Evolutionary conservation across 2,113 vertebrate species (phyloP), one percentile per base, ranked within the genome.

Genomic region (Lutjanus erythropterus): DNA sequence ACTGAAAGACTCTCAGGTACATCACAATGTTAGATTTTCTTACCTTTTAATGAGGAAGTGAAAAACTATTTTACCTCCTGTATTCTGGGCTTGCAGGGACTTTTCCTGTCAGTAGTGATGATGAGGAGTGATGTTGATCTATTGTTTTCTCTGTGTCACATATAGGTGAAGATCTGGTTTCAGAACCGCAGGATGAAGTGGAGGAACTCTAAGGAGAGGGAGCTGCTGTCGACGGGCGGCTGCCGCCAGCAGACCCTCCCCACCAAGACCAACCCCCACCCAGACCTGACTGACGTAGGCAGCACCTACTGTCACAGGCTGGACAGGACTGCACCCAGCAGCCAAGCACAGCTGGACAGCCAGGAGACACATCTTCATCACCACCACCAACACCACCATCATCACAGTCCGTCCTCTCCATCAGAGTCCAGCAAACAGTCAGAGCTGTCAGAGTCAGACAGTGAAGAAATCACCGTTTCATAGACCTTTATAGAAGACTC

Each of bases 161-260:
- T 37, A 9, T 61, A 99, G 98, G 98, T 99, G 74, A 99, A 99
- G 93, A 99, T 99, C 90, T 99, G 98, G 98, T 99, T 99, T 91
- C 98, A 99, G 86, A 99, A 99, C 91, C 94, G 98, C 64, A 95
- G 98, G 81, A 99, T 99, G 98, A 99, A 99, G 71, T 99, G 98
- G 98, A 96, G 98, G 41, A 99, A 99, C 92, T 99, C 96, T 46
- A 99, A 99, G 82, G 98, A 99, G 77, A 91, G 98, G n/a, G 98
- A 99, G 87, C 96, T 99, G 15, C 94, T 99, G 65, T 98, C 97
- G 0, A 96, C 97, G 0, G 98, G n/a, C n/a, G 98, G 98, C 60
- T 98, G 98, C n/a, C 94, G 98, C 10, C 97, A 99, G 67, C 98
- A 99, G 92, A 99, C 98, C 5, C 93, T 99, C 1, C 98, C 98